Conservation (phyloP, 1,140 invertebrate genomes). For the Rhizoglyphus robini region DNA sequence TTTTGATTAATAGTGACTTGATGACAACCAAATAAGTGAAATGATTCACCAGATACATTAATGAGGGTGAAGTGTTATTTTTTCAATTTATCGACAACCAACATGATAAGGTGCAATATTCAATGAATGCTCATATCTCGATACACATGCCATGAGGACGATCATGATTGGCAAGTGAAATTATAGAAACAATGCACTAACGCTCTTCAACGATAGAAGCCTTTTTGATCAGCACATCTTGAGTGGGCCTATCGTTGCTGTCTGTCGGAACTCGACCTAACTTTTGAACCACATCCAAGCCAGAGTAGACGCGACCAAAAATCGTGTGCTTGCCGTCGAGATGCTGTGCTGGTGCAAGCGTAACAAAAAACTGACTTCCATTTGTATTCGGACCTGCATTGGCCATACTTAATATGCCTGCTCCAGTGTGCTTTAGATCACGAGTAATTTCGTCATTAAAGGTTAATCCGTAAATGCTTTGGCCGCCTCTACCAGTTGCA, state of each 20-base stretch:
- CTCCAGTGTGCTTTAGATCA: conserved; percentile 73
- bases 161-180: too few relatives aligned
- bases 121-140: too few relatives aligned
- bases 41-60: too few relatives aligned
- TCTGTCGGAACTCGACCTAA: conserved; percentile 91
- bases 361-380: conserved; percentile 97
- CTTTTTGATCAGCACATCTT: conserved; percentile 59
- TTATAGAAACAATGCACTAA: too few relatives aligned
- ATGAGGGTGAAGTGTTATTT: too few relatives aligned
- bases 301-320: conserved; percentile 58
- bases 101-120: too few relatives aligned
- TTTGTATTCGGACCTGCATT: conserved; percentile 93
- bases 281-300: conserved; percentile 70
- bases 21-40: too few relatives aligned
- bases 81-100: too few relatives aligned
- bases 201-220: conserved; percentile 9
- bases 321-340: conserved; percentile 51
- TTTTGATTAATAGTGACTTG: too few relatives aligned
- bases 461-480: conserved; percentile 79
- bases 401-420: conserved; percentile 93
- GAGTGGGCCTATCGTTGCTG: conserved; percentile 83
- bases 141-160: too few relatives aligned
- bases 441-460: conserved; percentile 92
- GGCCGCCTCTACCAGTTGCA: conserved; percentile 81
- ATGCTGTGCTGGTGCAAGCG: conserved; percentile 66